phyloP scores from a whole-genome alignment of 2,888 invertebrate genomes.

The Andrena bicolor region DNA sequence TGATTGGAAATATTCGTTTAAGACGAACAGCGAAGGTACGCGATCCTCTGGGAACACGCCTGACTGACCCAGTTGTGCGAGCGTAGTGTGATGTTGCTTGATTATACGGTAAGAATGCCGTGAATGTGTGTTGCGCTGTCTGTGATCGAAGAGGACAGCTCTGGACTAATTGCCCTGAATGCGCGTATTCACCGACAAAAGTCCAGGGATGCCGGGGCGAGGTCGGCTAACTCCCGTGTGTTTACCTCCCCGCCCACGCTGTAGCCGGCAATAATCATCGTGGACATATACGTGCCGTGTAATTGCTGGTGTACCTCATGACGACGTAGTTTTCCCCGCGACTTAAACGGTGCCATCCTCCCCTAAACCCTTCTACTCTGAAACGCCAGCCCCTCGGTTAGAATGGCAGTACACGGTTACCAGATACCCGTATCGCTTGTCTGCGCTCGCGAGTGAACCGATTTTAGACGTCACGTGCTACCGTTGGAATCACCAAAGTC shows the following conservation, averaged over 20 bases:
- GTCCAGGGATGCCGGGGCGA: slow-evolving; percentile 37
- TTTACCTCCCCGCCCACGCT: slow-evolving; percentile 38
- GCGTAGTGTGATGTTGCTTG: slow-evolving; percentile 40
- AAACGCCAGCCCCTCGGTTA: neutral
- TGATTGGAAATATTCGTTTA: neutral
- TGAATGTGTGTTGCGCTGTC: slow-evolving; percentile 41
- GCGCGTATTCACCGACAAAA: slow-evolving; percentile 50
- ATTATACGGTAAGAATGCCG: slow-evolving; percentile 54
- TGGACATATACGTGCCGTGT: slow-evolving; percentile 6
- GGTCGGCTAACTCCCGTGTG: slow-evolving; percentile 15
- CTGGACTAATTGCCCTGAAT: slow-evolving; percentile 57
- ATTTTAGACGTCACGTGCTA: neutral
- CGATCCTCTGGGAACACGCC: neutral
- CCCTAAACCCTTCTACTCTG: neutral
- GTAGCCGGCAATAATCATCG: slow-evolving; percentile 47
- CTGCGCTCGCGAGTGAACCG: neutral
- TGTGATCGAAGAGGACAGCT: slow-evolving; percentile 46
- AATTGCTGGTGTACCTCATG: slow-evolving; percentile 28
- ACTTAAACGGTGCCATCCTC: slow-evolving; percentile 9
- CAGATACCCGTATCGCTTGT: neutral
- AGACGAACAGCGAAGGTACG: neutral
- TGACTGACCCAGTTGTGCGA: slow-evolving; percentile 1
- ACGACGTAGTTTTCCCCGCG: slow-evolving; percentile 15
- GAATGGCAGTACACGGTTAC: neutral
- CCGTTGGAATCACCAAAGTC: neutral